Conservation (phyloP, 2,888 invertebrate species). For the Torymus texanus region DNA sequence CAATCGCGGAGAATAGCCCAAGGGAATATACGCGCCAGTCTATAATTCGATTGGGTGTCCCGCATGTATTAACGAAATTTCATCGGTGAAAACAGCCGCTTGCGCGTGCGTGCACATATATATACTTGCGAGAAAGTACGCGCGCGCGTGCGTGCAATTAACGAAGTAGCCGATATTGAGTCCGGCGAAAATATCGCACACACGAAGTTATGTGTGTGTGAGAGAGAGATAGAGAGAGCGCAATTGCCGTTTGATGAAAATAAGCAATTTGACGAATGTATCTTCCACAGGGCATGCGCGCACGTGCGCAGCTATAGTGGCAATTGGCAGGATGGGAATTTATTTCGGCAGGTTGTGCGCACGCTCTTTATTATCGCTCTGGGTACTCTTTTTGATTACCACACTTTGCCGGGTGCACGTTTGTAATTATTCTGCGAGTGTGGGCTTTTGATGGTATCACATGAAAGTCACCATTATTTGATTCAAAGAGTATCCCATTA, state of each 20-base stretch:
- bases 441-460: neutral
- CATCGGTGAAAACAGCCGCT: slow-evolving; percentile 10
- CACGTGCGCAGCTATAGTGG: neutral
- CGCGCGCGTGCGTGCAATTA: slow-evolving; percentile 4
- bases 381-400: slow-evolving; percentile 6
- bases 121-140: neutral
- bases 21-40: slow-evolving; percentile 2
- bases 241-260: slow-evolving; percentile 30
- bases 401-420: neutral
- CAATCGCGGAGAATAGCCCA: too few species aligned
- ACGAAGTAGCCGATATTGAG: slow-evolving; percentile 28
- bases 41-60: slow-evolving; percentile 29
- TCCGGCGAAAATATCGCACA: slow-evolving; percentile 1
- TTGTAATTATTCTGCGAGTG: slow-evolving; percentile 7
- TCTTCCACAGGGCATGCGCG: neutral
- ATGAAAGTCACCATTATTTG: neutral
- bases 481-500: neutral
- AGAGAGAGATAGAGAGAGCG: too few species aligned
- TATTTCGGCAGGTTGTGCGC: neutral
- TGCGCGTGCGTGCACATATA: too few species aligned
- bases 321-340: neutral
- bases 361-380: neutral
- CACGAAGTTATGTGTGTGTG: too few species aligned
- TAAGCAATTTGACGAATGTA: slow-evolving; percentile 35
- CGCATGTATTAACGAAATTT: slow-evolving; percentile 30